Conservation (phyloP, 1,140 invertebrate species). For the Aricia agestis region DNA sequence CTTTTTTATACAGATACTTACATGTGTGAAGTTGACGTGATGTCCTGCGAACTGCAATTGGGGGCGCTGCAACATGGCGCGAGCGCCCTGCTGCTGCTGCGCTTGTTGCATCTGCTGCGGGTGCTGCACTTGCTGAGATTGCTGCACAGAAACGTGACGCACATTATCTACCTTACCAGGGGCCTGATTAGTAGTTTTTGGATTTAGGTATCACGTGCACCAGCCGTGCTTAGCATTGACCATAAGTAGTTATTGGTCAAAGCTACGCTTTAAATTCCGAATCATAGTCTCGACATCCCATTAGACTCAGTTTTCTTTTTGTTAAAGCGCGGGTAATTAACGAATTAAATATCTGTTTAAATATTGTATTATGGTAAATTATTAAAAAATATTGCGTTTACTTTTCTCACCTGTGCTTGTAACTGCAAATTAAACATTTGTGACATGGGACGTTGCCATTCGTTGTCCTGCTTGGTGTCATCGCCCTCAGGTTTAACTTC, state of each 20-base stretch:
- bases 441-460: conserved; percentile 43
- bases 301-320: too few species aligned
- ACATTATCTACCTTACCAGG: not conserved
- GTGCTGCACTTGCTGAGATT: conserved; percentile 10
- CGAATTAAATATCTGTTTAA: too few species aligned
- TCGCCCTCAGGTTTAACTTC: conserved; percentile 59
- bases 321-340: too few species aligned
- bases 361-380: too few species aligned
- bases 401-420: conserved; percentile 33
- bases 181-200: too few species aligned
- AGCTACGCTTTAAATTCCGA: too few species aligned
- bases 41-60: conserved; percentile 15
- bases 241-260: too few species aligned
- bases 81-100: conserved; percentile 9
- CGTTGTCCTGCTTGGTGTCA: conserved; percentile 42
- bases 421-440: conserved; percentile 53
- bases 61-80: conserved; percentile 16
- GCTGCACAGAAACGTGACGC: not conserved
- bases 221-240: too few species aligned
- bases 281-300: too few species aligned
- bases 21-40: conserved; percentile 20
- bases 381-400: not conserved
- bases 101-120: conserved; percentile 11
- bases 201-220: too few species aligned
- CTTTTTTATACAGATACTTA: not conserved